Evolutionary conservation across 2,113 vertebrate genomes (phyloP).

Genomic region (Grallaria varia): DNA sequence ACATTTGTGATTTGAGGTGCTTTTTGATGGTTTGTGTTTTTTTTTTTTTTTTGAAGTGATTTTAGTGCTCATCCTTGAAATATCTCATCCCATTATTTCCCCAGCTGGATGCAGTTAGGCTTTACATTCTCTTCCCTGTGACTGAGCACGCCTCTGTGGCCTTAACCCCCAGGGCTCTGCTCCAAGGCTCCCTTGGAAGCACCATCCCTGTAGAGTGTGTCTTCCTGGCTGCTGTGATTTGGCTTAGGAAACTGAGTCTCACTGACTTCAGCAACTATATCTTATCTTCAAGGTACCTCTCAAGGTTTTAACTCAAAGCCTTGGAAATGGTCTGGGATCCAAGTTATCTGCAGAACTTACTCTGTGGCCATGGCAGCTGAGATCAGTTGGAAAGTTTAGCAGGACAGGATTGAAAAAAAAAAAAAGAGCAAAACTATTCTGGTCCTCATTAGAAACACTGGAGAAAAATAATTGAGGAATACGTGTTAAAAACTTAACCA

Average conservation of each 20-base stretch:
- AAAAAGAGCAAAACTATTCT: neutral
- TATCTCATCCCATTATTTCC: neutral
- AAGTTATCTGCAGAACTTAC: neutral
- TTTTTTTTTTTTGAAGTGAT: neutral
- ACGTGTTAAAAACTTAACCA: neutral
- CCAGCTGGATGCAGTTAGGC: conserved; percentile 5
- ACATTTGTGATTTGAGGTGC: neutral
- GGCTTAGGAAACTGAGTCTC: neutral
- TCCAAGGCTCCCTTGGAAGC: neutral
- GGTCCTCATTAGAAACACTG: neutral
- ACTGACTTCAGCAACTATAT: neutral
- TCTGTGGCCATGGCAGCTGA: neutral
- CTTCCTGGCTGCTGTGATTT: neutral
- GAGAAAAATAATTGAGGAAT: neutral
- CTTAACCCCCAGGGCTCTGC: neutral
- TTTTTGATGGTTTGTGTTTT: neutral
- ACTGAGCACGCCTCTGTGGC: neutral
- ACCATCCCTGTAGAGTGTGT: neutral
- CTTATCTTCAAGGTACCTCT: neutral
- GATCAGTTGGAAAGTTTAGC: neutral
- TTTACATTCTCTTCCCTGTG: neutral
- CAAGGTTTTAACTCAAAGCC: neutral
- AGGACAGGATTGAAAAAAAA: neutral
- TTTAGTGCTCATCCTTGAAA: neutral
- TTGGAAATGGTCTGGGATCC: neutral